Percentiles rank a stretch among this genome's conserved stretches.
Conservation (phyloP, 2,113 vertebrate species). For the Rhegmatorhina hoffmannsi region DNA sequence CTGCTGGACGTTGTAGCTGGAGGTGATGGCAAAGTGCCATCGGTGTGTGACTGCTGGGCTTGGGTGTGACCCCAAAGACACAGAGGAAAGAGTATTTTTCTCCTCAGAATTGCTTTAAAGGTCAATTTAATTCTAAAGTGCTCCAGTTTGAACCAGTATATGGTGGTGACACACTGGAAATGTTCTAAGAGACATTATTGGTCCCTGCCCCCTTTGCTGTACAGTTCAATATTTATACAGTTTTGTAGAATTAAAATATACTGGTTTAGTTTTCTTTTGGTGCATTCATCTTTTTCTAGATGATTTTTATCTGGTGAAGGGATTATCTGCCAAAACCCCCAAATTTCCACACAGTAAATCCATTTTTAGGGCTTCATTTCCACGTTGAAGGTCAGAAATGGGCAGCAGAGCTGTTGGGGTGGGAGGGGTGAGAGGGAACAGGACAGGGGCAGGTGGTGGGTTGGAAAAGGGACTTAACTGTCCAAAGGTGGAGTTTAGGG, state of each 20-base stretch:
- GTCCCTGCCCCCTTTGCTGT: not conserved
- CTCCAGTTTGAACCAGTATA: not conserved
- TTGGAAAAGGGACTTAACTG: not conserved
- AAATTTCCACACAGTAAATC: not conserved
- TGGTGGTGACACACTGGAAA: not conserved
- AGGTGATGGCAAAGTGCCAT: not conserved
- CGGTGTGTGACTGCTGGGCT: not conserved
- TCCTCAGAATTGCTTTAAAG: not conserved
- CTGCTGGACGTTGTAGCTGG: fast-evolving
- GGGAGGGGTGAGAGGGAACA: not conserved
- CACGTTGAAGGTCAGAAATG: not conserved
- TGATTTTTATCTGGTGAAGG: not conserved
- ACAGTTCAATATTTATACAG: not conserved
- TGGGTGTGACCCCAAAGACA: not conserved
- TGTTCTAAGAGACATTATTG: not conserved
- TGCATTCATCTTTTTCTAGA: not conserved
- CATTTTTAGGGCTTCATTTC: not conserved
- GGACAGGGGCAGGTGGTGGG: not conserved
- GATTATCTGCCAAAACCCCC: not conserved
- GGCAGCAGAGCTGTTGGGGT: not conserved
- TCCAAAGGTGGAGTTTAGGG: not conserved
- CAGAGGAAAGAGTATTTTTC: not conserved
- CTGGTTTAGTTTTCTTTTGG: not conserved
- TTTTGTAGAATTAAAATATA: not conserved
- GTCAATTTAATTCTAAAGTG: not conserved